Evolutionary conservation across 64 coral and sea anemone genomes (phyloP), one percentile per base, ranked within the genome.

Genomic region (Acropora yongei): DNA sequence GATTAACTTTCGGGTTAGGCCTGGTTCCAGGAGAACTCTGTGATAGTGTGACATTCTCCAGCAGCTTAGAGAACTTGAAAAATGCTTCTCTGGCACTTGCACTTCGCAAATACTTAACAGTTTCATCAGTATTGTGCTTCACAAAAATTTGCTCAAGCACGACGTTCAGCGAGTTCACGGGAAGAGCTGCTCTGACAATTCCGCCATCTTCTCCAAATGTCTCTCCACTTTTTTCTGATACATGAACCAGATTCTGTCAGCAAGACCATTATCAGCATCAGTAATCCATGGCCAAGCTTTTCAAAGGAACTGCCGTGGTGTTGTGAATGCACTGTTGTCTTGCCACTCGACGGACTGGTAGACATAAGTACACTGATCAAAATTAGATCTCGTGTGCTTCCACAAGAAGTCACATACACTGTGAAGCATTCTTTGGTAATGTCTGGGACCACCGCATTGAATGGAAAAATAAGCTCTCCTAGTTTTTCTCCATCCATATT

Each of bases 11-110:
- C 65, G 65, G 65, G 8, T 13, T n/a, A 68, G 0, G 65, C 65
- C 65, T n/a, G 65, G 11, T 68, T 68, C 65, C 65, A n/a, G 65
- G 8, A 68, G 65, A 68, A 68, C 65, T 68, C 65, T 68, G 65
- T 68, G 65, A 68, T 68, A 14, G 65, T 68, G 65, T 68, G 65
- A 68, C 69, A 30, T 79, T 58, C 47, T 87, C 91, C 42, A 68
- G 75, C 4, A 88, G 74, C 30, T 90, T 95, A n/a, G 88, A 57
- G 41, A 95, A 95, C 49, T 91, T 91, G 58, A 95, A 95, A 68
- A 86, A 95, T 14, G 83, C 66, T n/a, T 95, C 93, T 46, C 49
- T 49, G 39, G 82, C 93, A 86, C 81, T 91, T 43, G 82, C 47
- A 44, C 63, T 53, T 0, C 4, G 50, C 50, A 8, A 53, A 53